Evolutionary conservation across 1,140 invertebrate genomes (phyloP), one percentile per base, ranked within the genome.

Genomic region (Trichonephila clavata): DNA sequence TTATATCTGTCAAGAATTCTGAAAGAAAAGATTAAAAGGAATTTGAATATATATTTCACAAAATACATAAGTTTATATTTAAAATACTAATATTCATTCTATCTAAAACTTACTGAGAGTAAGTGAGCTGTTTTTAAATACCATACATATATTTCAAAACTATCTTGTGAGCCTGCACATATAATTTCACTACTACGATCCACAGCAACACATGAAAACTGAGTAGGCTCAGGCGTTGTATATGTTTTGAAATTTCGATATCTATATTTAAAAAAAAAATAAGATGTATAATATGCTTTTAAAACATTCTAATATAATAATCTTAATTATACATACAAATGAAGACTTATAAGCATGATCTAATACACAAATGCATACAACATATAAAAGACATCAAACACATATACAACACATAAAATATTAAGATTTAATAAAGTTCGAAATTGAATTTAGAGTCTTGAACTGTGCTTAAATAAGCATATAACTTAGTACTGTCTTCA

Each of bases 231-330:
- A 0, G 98, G 98, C 0, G 98, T 98, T 0, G 98, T 98, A 87
- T 99, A 97, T 0, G 99, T 99, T 94, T 98, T 97, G 96, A 99
- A 99, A 96, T 99, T 99, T 89, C 99, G 97, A 96, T 99, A 99
- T 94, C 98, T 98, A 95, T 90, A 96, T 95, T 27, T 18, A 21
- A 63, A 63, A 87, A 24, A 60, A 60, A 86, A 61, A 43, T 50
- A 20, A 50, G 57, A 14, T 7, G 4, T 61, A 86, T 0, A 65
- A 39, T 81, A 81, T 27, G 27, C 24, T 68, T 68, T 68, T 68
- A 14, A 14, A 68, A 68, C 24, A 6, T 14, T 68, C 24, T 21
- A 68, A 32, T 32, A 32, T 32, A 32, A 32, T 32, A 32, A 32
- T 32, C 32, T 32, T 32, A 32, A 32, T 32, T 32, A 32, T 32